Conservation (phyloP, 2,113 vertebrate species). For the Vombatus ursinus region DNA sequence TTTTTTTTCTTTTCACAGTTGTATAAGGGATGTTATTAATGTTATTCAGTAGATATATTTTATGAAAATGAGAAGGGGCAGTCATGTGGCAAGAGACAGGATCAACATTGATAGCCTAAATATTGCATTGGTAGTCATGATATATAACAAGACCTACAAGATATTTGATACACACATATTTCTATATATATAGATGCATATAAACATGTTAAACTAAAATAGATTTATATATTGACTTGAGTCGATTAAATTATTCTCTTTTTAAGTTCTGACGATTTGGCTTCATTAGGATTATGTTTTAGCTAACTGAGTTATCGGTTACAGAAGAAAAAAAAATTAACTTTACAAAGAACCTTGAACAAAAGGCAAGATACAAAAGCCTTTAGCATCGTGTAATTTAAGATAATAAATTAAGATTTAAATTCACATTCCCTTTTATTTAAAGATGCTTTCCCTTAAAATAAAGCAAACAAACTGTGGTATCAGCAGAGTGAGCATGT, state of each 20-base stretch:
- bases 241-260: background rate
- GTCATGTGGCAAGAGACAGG: background rate
- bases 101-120: background rate
- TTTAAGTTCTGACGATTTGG: background rate
- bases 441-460: background rate
- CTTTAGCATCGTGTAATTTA: background rate
- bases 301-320: background rate
- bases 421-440: background rate
- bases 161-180: background rate
- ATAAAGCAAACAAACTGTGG: background rate
- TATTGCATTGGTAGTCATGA: background rate
- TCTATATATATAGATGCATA: background rate
- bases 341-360: background rate
- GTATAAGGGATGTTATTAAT: background rate
- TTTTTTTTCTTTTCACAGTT: background rate
- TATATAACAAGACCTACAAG: background rate
- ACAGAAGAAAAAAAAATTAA: background rate
- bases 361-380: background rate
- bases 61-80: background rate
- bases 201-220: background rate
- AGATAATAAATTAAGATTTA: slow-evolving; percentile 6
- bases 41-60: background rate
- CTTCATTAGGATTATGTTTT: background rate
- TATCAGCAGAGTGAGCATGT: background rate
- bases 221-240: background rate